A percentile compares a stretch with the other conserved stretches of the same genome.
phyloP scores from a whole-genome alignment of 1,140 invertebrate species.

The Hesperophylax magnus region DNA sequence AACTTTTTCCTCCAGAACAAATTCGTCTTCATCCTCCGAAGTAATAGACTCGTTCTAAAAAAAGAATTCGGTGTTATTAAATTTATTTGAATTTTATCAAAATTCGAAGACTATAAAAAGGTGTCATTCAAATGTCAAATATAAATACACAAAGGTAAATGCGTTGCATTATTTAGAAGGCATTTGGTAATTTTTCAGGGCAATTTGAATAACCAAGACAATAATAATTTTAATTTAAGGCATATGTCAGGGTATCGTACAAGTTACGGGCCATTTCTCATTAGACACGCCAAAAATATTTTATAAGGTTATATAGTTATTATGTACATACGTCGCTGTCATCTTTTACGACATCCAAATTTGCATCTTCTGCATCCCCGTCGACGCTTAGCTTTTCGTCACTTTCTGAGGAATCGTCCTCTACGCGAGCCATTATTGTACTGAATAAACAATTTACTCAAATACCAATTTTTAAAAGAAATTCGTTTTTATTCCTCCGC shows the following conservation, averaged over 20 bases:
- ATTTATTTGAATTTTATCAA: too few relatives aligned
- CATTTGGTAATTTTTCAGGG: too few relatives aligned
- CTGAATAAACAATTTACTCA: background rate
- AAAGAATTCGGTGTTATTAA: background rate
- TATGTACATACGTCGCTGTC: conserved; percentile 48
- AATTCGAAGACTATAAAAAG: background rate
- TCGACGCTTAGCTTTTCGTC: conserved; percentile 46
- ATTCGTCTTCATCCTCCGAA: conserved; percentile 51
- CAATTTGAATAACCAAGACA: too few relatives aligned
- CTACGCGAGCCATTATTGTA: conserved; percentile 41
- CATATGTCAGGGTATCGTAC: background rate
- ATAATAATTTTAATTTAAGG: background rate
- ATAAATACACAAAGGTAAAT: conserved; percentile 21
- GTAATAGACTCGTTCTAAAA: conserved; percentile 51
- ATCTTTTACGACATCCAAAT: conserved; percentile 43
- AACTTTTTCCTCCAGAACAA: conserved; percentile 35
- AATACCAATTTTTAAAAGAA: conserved; percentile 3
- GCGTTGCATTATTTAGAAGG: background rate
- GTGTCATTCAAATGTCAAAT: conserved; percentile 25
- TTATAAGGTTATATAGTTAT: conserved; percentile 14
- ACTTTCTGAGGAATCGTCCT: conserved; percentile 47
- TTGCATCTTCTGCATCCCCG: conserved; percentile 40
- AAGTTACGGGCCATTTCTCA: background rate
- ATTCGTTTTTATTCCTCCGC: conserved; percentile 2
- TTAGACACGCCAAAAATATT: conserved; percentile 18